Evolutionary conservation across 2,888 invertebrate species (phyloP).

Genomic region (Doris montereyensis): DNA sequence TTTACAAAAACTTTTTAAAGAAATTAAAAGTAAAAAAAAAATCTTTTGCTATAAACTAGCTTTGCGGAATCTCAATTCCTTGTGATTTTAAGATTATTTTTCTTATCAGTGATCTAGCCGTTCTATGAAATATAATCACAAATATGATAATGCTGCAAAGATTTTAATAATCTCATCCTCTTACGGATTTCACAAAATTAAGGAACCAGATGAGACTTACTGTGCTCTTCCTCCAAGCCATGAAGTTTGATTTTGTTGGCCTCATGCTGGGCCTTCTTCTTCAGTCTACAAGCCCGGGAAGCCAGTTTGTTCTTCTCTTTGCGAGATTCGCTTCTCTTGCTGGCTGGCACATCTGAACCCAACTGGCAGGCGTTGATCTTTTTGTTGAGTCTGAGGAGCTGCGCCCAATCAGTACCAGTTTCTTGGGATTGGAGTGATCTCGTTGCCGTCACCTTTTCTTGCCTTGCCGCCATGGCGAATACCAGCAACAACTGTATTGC

Average conservation of each 20-base stretch:
- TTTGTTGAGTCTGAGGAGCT: slow-evolving; percentile 90
- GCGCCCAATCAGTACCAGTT: too few relatives aligned
- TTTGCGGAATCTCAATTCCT: too few relatives aligned
- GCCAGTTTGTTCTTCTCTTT: slow-evolving; percentile 99
- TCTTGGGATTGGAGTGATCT: slow-evolving; percentile 93
- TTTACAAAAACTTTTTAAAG: too few relatives aligned
- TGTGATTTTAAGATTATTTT: too few relatives aligned
- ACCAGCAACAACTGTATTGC: slow-evolving; percentile 52
- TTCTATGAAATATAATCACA: background rate
- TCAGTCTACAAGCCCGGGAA: slow-evolving; percentile 94
- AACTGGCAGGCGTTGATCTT: slow-evolving; percentile 79
- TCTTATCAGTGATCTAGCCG: too few relatives aligned
- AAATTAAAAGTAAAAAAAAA: background rate
- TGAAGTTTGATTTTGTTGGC: slow-evolving; percentile 96
- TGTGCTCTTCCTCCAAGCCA: slow-evolving; percentile 94
- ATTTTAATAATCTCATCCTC: too few relatives aligned
- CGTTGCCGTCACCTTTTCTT: slow-evolving; percentile 98
- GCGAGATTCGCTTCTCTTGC: slow-evolving; percentile 73
- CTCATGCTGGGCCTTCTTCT: slow-evolving; percentile 99
- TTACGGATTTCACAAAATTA: background rate
- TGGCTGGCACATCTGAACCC: slow-evolving; percentile 71
- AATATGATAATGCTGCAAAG: background rate
- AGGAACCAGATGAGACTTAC: slow-evolving; percentile 78
- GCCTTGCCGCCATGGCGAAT: slow-evolving; percentile 76
- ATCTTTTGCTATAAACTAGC: background rate